Percentiles rank a stretch among this genome's conserved stretches.
Conservation (phyloP, 2,888 invertebrate species). For the Lasioglossum calceatum region DNA sequence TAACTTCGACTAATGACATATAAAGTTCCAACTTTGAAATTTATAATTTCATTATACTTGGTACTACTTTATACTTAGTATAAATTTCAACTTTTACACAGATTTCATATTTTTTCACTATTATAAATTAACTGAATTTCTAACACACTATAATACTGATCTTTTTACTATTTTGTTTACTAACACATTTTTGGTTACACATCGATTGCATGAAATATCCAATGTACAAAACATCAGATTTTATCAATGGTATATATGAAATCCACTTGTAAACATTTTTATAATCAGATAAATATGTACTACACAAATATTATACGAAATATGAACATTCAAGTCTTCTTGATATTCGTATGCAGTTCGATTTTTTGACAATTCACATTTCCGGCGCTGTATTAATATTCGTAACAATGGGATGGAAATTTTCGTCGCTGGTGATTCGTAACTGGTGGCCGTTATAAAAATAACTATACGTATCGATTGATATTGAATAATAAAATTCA, state of each 20-base stretch:
- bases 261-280: not conserved
- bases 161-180: not conserved
- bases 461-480: not conserved
- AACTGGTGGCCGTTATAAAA: slow-evolving; percentile 7
- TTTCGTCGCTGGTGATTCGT: not conserved
- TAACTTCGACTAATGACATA: not conserved
- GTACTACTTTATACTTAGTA: not conserved
- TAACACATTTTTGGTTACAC: not conserved
- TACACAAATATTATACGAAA: not conserved
- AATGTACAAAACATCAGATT: not conserved
- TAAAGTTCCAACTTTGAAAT: slow-evolving; percentile 10
- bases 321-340: not conserved
- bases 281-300: not conserved
- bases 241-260: too few species aligned
- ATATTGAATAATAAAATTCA: not conserved
- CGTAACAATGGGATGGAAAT: slow-evolving; percentile 5
- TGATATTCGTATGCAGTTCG: slow-evolving; percentile 32
- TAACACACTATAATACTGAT: not conserved
- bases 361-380: slow-evolving; percentile 27
- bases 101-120: not conserved
- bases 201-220: not conserved
- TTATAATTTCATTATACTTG: slow-evolving; percentile 1
- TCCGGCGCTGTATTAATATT: slow-evolving; percentile 49
- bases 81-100: not conserved
- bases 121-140: not conserved